Conservation (phyloP, 2,888 invertebrate species). For the Onthophagus sagittarius region DNA sequence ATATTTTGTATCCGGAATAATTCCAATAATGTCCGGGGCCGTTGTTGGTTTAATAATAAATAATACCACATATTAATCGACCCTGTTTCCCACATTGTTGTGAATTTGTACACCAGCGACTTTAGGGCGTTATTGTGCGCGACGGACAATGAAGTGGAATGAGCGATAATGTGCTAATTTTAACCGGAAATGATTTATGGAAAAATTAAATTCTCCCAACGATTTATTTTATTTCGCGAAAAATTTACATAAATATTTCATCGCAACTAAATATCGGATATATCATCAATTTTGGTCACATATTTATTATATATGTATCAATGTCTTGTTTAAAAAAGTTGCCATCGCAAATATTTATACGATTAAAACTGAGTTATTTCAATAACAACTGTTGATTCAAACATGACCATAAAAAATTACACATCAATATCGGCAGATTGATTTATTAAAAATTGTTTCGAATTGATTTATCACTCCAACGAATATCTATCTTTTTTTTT, state of each 20-base stretch:
- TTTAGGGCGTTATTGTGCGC: background rate
- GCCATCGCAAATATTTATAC: background rate
- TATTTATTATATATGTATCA: no score
- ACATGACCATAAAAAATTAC: background rate
- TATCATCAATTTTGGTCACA: no score
- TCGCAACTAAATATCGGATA: background rate
- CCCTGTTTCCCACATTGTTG: background rate
- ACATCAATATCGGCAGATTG: background rate
- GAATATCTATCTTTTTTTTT: background rate
- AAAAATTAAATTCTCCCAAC: background rate
- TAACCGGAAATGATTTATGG: background rate
- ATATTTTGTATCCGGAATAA: background rate
- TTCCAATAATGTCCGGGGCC: background rate
- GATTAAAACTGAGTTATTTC: background rate
- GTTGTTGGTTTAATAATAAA: background rate
- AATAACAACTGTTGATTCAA: background rate
- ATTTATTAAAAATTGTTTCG: background rate
- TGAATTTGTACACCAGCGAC: background rate
- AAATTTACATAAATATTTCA: background rate
- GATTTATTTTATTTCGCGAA: background rate
- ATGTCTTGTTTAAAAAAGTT: no score
- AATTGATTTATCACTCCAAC: background rate
- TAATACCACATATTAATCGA: background rate
- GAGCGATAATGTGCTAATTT: background rate
- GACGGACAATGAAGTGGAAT: background rate